phyloP scores from a whole-genome alignment of 64 coral and sea anemone species.

The Pocillopora damicornis region DNA sequence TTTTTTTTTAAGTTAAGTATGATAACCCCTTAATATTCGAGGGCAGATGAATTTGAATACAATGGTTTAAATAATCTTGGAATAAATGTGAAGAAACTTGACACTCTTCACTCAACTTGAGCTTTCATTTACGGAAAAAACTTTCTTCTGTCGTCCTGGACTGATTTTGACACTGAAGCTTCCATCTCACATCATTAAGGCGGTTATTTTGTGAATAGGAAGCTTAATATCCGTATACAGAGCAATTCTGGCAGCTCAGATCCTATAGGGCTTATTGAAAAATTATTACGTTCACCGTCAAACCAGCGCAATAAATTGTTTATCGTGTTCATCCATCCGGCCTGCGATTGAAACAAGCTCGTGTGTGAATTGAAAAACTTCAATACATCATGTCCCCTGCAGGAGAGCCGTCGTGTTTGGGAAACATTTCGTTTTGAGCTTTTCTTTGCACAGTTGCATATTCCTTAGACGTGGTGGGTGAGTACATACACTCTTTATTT shows the following conservation, averaged over 20 bases:
- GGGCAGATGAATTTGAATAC: conserved; percentile 3
- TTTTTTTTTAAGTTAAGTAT: neutral
- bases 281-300: neutral
- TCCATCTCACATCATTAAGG: neutral
- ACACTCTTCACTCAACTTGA: neutral
- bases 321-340: neutral
- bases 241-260: neutral
- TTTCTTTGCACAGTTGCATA: neutral
- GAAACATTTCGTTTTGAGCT: neutral
- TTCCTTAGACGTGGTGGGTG: neutral
- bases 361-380: neutral
- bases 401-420: neutral
- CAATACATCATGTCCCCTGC: neutral
- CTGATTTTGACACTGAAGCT: neutral
- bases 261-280: conserved; percentile 6
- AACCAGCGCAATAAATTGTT: neutral
- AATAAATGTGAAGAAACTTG: neutral
- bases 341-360: neutral
- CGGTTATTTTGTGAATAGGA: conserved; percentile 26
- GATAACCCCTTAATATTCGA: conserved; percentile 30
- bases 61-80: conserved; percentile 12
- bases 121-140: neutral
- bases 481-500: neutral
- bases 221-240: conserved; percentile 11
- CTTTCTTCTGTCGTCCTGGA: neutral